Conservation (phyloP, 2,888 invertebrate genomes). For the Leucozona laternaria region DNA sequence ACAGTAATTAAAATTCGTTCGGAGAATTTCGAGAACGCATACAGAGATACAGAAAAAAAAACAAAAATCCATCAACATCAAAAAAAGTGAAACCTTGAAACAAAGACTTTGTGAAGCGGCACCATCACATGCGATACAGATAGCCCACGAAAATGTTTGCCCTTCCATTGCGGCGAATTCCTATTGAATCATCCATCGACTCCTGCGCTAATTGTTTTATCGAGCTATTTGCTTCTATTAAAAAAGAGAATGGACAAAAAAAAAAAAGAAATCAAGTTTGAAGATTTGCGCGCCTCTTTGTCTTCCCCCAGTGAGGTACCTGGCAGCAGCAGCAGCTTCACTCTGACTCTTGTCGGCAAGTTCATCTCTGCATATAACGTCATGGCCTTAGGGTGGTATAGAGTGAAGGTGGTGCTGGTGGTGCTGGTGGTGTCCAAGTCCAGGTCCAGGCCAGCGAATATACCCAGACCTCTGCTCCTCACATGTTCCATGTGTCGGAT, state of each 20-base stretch:
- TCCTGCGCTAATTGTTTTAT: conserved; percentile 77
- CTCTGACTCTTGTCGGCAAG: conserved; percentile 67
- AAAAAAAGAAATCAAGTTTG: conserved; percentile 48
- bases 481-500: conserved; percentile 46
- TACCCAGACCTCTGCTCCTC: conserved; percentile 56
- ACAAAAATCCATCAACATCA: neutral
- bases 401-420: conserved; percentile 31
- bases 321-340: conserved; percentile 23
- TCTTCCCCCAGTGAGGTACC: conserved; percentile 15
- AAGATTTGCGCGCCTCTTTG: conserved; percentile 50
- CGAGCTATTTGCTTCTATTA: conserved; percentile 76
- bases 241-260: conserved; percentile 44
- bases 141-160: conserved; percentile 63
- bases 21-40: conserved; percentile 17
- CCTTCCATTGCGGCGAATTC: conserved; percentile 73
- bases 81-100: neutral
- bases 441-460: conserved; percentile 36
- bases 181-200: conserved; percentile 75
- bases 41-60: neutral
- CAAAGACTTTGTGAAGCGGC: neutral
- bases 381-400: conserved; percentile 63
- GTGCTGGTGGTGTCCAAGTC: conserved; percentile 38
- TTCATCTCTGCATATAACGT: conserved; percentile 63
- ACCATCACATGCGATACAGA: conserved; percentile 1
- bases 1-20: conserved; percentile 62